phyloP scores from a whole-genome alignment of 2,888 invertebrate genomes.

The Neoaliturus tenellus region DNA sequence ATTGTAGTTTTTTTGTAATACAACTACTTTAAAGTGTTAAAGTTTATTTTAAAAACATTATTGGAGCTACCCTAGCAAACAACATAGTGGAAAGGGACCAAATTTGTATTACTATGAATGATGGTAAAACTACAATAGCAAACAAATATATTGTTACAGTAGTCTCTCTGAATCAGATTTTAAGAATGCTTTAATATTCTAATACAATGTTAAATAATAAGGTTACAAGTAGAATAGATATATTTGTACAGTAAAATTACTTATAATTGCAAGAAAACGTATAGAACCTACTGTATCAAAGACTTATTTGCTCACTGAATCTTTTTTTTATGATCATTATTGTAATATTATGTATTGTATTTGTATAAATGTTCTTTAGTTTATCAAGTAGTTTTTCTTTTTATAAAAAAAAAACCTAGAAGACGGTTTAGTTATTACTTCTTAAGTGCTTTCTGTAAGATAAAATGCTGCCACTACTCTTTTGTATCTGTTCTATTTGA shows the following conservation, averaged over 20 bases:
- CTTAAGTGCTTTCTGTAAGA: constrained; percentile 11
- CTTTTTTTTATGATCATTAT: not conserved
- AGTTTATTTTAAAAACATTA: too few relatives aligned
- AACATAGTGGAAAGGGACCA: constrained; percentile 1
- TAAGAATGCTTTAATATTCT: not conserved
- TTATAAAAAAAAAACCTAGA: not conserved
- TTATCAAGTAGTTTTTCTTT: not conserved
- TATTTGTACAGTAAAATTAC: not conserved
- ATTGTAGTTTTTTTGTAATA: too few relatives aligned
- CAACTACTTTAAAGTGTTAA: too few relatives aligned
- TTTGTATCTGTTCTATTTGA: constrained; percentile 36
- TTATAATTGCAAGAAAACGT: not conserved
- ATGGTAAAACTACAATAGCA: not conserved
- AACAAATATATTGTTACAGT: not conserved
- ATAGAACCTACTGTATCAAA: not conserved
- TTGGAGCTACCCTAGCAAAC: too few relatives aligned
- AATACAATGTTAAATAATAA: not conserved
- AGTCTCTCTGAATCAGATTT: not conserved
- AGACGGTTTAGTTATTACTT: constrained; percentile 9
- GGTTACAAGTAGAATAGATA: not conserved
- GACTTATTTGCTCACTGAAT: constrained; percentile 19
- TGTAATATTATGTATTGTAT: not conserved
- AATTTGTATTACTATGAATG: not conserved
- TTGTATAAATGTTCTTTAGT: not conserved
- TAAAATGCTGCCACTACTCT: constrained; percentile 3